Percentiles rank a stretch among this genome's conserved stretches.
phyloP scores from a whole-genome alignment of 1,140 invertebrate genomes.

The Eueides isabella region DNA sequence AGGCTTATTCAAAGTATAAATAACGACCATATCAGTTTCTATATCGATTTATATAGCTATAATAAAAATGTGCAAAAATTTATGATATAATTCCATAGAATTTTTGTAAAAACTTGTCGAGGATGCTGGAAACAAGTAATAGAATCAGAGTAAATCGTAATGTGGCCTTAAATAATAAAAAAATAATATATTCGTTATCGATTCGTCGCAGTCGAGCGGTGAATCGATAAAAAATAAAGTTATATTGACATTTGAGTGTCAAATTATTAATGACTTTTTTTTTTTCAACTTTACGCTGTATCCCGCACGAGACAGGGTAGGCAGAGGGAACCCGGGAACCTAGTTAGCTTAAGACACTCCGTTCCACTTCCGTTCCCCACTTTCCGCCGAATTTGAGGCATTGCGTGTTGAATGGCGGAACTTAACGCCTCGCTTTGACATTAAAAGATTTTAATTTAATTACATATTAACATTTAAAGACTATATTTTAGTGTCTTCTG shows the following conservation, averaged over 20 bases:
- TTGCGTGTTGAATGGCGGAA: no score
- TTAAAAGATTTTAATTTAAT: no score
- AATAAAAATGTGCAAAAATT: slow-evolving; percentile 2
- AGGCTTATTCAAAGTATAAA: background rate
- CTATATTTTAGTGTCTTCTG: no score
- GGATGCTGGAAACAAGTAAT: slow-evolving; percentile 5
- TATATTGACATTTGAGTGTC: background rate
- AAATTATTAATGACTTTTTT: background rate
- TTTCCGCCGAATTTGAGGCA: no score
- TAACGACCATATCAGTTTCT: slow-evolving; percentile 9
- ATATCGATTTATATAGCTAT: slow-evolving; percentile 10
- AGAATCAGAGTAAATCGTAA: background rate
- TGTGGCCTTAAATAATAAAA: background rate
- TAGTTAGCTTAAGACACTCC: no score
- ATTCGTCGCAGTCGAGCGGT: background rate
- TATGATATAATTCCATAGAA: background rate
- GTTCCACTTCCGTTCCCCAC: no score
- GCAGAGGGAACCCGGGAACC: no score
- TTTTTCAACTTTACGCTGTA: background rate
- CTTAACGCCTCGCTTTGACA: no score
- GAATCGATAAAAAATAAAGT: background rate
- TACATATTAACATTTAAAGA: no score
- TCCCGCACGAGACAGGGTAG: no score
- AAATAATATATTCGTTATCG: background rate
- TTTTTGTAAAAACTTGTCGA: slow-evolving; percentile 8